Base-by-base conservation (phyloP, 2,888 invertebrate species). In the Eumacrocentrus americanus region DNA sequence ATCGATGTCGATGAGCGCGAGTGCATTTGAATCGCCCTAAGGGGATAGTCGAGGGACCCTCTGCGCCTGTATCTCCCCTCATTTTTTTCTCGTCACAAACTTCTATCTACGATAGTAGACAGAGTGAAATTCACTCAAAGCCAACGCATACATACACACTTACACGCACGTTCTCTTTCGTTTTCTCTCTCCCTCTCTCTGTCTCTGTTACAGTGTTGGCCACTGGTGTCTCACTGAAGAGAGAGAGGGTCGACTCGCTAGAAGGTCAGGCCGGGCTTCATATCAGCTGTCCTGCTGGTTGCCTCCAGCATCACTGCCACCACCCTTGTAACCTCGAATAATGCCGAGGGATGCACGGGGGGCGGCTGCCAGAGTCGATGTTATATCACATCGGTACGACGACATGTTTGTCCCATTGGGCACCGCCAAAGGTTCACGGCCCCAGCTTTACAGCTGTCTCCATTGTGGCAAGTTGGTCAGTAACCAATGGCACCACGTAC, bases 401-500 rank as follows among this genome's bases (percentile, higher is more conserved):
- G 69, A 70, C 69, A 73, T 71, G 72, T 75, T 76, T 68, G 71
- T 74, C 57, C 71, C 70, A 66, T 69, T 73, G 65, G 64, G 66
- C 34, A 67, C 70, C 68, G 69, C 70, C 66, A 70, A 61, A 70
- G 70, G 60, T 60, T 70, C 70, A 67, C 60, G 65, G 16, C 66
- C 67, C 52, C 78, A 78, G 65, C 81, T 85, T 69, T 86, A 85
- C 78, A 81, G 84, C 68, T 89, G 89, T 82, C 82, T 82, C 66
- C 77, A 86, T 68, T 89, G 88, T 80, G 86, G 87, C 64, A 88
- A 89, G 82, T 83, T 84, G 64, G 88, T 89, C 67, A 86, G 84
- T 74, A 88, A 88, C 81, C 82, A 87, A 72, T 88, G 88, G 85
- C 88, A 89, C 74, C 88, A 88, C 74, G 82, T 87, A 80, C 86